phyloP scores from a whole-genome alignment of 2,888 invertebrate genomes.

The Pristionchus entomophagus region DNA sequence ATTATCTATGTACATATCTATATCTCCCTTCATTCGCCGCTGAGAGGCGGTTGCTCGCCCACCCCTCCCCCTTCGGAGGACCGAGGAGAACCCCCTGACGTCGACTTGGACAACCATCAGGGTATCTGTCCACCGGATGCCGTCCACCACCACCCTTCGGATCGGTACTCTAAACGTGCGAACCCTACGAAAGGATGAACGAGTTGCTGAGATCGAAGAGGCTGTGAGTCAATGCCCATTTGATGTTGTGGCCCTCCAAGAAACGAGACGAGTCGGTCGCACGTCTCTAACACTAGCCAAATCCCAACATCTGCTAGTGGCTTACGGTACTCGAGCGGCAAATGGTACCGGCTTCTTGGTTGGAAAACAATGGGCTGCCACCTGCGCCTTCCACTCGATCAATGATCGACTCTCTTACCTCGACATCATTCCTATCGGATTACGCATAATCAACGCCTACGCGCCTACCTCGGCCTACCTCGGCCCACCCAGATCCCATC shows the following conservation, averaged over 20 bases:
- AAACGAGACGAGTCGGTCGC: neutral
- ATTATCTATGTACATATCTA: too few species aligned
- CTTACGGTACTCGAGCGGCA: neutral
- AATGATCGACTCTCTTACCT: neutral
- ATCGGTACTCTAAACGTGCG: neutral
- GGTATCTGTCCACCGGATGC: neutral
- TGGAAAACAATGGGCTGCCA: neutral
- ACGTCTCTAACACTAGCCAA: neutral
- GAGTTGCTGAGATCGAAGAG: neutral
- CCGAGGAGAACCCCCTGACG: neutral
- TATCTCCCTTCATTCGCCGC: neutral
- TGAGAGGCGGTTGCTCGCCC: neutral
- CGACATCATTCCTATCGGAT: neutral
- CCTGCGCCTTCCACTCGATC: neutral
- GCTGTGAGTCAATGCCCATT: neutral
- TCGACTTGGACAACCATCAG: constrained; percentile 6
- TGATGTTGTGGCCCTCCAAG: neutral
- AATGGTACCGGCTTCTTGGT: neutral
- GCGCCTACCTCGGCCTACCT: neutral
- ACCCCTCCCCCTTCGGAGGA: neutral
- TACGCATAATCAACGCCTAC: neutral
- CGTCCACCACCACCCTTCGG: neutral
- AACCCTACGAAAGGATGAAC: neutral
- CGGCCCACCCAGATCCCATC: neutral
- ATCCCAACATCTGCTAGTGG: neutral